Percentiles rank a stretch among this genome's conserved stretches.
phyloP scores from a whole-genome alignment of 2,888 invertebrate genomes.

The Mycalesis mineus region DNA sequence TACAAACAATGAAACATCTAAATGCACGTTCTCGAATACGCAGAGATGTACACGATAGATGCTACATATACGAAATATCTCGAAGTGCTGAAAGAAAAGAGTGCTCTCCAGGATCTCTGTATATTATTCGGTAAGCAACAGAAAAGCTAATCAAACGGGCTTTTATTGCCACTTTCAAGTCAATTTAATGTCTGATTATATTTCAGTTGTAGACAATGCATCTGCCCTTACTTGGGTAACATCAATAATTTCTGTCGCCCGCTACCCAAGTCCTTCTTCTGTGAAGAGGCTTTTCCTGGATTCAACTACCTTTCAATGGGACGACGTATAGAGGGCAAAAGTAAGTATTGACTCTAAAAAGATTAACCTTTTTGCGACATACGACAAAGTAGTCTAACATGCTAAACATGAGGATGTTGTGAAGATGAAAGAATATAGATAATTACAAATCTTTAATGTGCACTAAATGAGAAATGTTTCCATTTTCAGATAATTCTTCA shows the following conservation, averaged over 20 bases:
- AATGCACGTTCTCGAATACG: slow-evolving; percentile 21
- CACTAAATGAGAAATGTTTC: too few species aligned
- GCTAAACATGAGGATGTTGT: too few species aligned
- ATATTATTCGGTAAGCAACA: slow-evolving; percentile 53
- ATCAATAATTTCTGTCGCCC: slow-evolving; percentile 54
- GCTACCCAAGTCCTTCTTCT: slow-evolving; percentile 39
- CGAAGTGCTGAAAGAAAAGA: slow-evolving; percentile 31
- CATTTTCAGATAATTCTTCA: slow-evolving; percentile 25
- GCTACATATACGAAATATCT: slow-evolving; percentile 38
- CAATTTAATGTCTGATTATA: background rate
- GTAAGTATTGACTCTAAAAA: slow-evolving; percentile 29
- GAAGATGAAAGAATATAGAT: too few species aligned
- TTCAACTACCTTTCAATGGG: slow-evolving; percentile 47
- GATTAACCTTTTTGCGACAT: too few species aligned
- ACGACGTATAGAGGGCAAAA: slow-evolving; percentile 31
- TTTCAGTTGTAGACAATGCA: slow-evolving; percentile 53
- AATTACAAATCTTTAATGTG: too few species aligned
- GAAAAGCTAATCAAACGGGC: too few species aligned
- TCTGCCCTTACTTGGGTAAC: slow-evolving; percentile 56
- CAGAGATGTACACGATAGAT: slow-evolving; percentile 30
- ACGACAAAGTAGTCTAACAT: too few species aligned
- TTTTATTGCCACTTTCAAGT: too few species aligned
- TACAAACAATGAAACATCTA: background rate
- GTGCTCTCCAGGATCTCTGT: slow-evolving; percentile 58
- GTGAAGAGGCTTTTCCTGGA: slow-evolving; percentile 53